phyloP scores from a whole-genome alignment of 2,113 vertebrate species.

The Acrocephalus kingi region DNA sequence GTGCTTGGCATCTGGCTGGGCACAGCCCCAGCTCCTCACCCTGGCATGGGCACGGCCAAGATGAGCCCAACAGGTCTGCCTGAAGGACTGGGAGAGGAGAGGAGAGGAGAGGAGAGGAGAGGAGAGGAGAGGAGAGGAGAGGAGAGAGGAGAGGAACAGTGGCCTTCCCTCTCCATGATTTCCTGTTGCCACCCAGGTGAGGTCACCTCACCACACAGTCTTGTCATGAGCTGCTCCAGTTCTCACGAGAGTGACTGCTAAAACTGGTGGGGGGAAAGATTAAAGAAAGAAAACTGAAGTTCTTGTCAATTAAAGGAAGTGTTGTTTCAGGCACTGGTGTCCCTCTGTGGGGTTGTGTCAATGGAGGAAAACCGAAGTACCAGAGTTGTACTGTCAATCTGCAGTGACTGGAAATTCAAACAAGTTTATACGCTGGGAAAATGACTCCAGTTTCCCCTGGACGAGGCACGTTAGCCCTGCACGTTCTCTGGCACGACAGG shows the following conservation, averaged over 20 bases:
- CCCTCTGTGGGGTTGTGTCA: background rate
- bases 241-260: background rate
- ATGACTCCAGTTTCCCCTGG: constrained; percentile 42
- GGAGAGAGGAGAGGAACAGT: background rate
- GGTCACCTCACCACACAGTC: background rate
- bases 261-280: background rate
- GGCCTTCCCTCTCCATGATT: background rate
- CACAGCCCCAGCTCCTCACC: background rate
- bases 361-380: background rate
- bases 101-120: background rate
- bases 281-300: background rate
- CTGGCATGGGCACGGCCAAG: background rate
- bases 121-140: background rate
- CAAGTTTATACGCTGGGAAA: background rate
- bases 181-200: background rate
- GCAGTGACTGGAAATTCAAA: background rate
- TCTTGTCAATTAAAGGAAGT: background rate
- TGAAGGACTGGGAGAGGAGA: background rate
- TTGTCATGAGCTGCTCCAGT: constrained; percentile 44
- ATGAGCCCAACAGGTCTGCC: background rate
- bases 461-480: background rate
- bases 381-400: background rate
- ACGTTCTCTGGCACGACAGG: background rate
- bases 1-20: background rate
- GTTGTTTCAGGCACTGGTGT: constrained; percentile 12